These are phyloP conservation scores for Mesocentrotus franciscanus DNA, from an alignment of 53 echinoderm and acorn worm genomes.

Conservation along the genomic window DNA sequence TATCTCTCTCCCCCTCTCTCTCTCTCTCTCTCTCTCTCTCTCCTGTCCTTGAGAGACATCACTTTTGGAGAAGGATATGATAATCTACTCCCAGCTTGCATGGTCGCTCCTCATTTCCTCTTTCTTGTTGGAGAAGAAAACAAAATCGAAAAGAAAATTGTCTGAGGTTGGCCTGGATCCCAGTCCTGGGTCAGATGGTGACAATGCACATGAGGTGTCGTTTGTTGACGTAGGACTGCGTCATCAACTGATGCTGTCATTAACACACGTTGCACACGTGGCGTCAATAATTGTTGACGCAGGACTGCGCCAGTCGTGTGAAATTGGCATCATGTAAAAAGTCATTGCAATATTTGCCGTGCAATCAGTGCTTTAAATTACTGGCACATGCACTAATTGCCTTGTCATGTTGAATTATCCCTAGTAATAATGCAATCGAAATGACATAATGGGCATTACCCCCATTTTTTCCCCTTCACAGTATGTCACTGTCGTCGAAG, in stretches of 20 bases:
- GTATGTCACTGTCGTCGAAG: not conserved
- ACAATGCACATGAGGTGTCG: not conserved
- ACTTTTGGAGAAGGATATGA: slow-evolving; percentile 27
- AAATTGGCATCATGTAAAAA: no score
- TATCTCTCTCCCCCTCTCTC: not conserved
- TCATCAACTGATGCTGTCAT: no score
- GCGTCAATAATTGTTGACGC: no score
- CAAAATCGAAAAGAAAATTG: not conserved
- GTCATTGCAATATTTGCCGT: no score
- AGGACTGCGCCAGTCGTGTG: no score
- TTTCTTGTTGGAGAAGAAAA: not conserved
- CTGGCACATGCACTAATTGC: no score
- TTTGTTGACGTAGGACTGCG: no score
- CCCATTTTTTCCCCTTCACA: not conserved
- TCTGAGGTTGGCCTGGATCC: not conserved
- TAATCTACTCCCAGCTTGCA: slow-evolving; percentile 29
- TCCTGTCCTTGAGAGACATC: not conserved
- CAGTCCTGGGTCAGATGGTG: not conserved
- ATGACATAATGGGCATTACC: no score
- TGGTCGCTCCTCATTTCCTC: slow-evolving; percentile 29
- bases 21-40: slow-evolving; percentile 19
- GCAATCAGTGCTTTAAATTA: no score
- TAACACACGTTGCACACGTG: no score
- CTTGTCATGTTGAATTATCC: no score
- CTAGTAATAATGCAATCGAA: no score